These are phyloP conservation scores for Anolis carolinensis DNA, from an alignment of 2,113 vertebrate genomes.

Conservation along the genomic window DNA sequence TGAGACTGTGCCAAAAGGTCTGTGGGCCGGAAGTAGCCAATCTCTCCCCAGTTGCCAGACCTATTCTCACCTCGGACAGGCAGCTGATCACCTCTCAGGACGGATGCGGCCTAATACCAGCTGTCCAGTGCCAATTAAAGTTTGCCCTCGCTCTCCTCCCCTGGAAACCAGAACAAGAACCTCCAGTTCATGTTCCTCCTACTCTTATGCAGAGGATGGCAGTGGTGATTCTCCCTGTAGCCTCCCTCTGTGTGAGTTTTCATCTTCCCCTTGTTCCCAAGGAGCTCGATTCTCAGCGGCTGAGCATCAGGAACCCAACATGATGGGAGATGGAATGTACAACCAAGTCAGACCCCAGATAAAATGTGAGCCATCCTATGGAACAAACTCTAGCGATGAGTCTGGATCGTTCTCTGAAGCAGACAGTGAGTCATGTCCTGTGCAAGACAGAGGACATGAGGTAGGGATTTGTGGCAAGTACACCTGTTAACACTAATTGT, in stretches of 20 bases:
- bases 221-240: slow-evolving; percentile 97
- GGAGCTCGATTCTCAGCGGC: slow-evolving; percentile 87
- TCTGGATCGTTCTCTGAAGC: slow-evolving; percentile 98
- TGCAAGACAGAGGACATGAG: slow-evolving; percentile 94
- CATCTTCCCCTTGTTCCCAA: slow-evolving; percentile 95
- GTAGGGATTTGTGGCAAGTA: slow-evolving; percentile 83
- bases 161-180: slow-evolving; percentile 96
- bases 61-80: slow-evolving; percentile 82
- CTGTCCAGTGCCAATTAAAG: slow-evolving; percentile 99
- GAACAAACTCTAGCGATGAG: slow-evolving; percentile 98
- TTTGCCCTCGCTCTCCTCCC: slow-evolving; percentile 95
- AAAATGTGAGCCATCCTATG: slow-evolving; percentile 99
- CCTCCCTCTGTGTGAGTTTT: slow-evolving; percentile 96
- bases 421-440: slow-evolving; percentile 98
- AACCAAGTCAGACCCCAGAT: slow-evolving; percentile 91
- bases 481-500: slow-evolving; percentile 51
- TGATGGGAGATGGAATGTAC: slow-evolving; percentile 87
- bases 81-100: slow-evolving; percentile 85
- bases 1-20: slow-evolving; percentile 91
- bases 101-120: slow-evolving; percentile 95
- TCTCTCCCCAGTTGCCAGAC: slow-evolving; percentile 92
- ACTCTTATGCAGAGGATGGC: slow-evolving; percentile 96
- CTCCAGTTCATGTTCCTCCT: slow-evolving; percentile 97
- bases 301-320: slow-evolving; percentile 88
- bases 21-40: slow-evolving; percentile 91